Evolutionary conservation across 1,140 invertebrate species (phyloP), one percentile per base, ranked within the genome.

Genomic region (Drosophila prosaltans): DNA sequence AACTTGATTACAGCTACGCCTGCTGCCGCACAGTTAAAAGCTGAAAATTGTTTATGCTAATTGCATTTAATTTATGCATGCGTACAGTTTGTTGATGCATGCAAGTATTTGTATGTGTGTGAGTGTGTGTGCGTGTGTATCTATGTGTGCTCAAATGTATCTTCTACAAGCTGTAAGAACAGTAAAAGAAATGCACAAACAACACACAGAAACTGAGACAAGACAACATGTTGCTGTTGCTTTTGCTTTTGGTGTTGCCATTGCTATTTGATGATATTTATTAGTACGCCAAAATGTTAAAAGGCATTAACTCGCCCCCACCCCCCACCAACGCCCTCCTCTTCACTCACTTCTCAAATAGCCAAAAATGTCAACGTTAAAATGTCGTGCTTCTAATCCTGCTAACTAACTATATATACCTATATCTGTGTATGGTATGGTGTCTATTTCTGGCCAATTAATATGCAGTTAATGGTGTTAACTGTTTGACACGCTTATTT

Each of bases 21-120:
- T 11, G 3, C 39, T 66, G 55, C 48, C 39, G 54, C 39, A 40
- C 45, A 67, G 75, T 60, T 88, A 89, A 88, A 80, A 89, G 83
- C 83, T 73, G 84, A 78, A 89, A 89, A 90, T 90, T 89, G 81
- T 89, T 89, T 89, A 89, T 89, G 84, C 85, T 89, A 89, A 90
- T 89, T 89, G 84, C 81, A 78, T 80, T 84, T 89, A 90, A 89
- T 89, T 90, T 89, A 89, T 89, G 84, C 84, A 89, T 81, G 69
- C 63, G 81, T 76, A 63, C 41, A 70, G 51, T 43, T 51, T 55
- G 32, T 65, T 48, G 68, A 71, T 66, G 54, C 61, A 64, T 66
- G 61, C 65, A 45, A 40, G 57, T 43, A 7, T 16, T n/a, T 61
- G 39, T 64, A 51, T 64, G 11, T 26, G 9, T 70, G 60, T 57